These are phyloP conservation scores for Dipodomys stephensi DNA, from an alignment of 2,113 vertebrate species.

Conservation along the genomic window DNA sequence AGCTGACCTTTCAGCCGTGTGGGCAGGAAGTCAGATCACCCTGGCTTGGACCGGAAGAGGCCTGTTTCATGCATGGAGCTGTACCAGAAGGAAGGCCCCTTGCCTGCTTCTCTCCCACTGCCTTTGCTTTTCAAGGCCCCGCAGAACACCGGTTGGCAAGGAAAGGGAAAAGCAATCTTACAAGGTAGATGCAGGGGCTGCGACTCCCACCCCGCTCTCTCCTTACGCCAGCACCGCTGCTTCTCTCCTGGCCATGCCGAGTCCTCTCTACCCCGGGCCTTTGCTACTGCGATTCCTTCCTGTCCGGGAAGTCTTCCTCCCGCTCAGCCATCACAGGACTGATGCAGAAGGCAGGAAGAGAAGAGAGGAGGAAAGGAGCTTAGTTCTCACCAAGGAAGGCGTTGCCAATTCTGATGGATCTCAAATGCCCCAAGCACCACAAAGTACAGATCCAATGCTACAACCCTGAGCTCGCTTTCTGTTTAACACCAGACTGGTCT, in stretches of 20 bases:
- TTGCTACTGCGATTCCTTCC: accelerated
- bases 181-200: accelerated
- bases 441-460: neutral
- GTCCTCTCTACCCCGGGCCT: too few relatives aligned
- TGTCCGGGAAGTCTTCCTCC: neutral
- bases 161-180: neutral
- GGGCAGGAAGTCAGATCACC: neutral
- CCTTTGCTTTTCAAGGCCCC: neutral
- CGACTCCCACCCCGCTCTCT: neutral
- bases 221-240: neutral
- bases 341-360: neutral
- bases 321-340: too few relatives aligned
- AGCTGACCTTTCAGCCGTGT: too few relatives aligned
- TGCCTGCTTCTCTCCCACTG: neutral
- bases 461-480: neutral
- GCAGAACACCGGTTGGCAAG: neutral
- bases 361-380: neutral
- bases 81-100: neutral
- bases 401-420: neutral
- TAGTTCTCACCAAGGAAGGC: neutral
- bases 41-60: neutral
- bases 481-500: neutral
- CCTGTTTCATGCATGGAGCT: accelerated
- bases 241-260: neutral
- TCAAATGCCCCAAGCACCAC: neutral